A percentile compares a stretch with the other conserved stretches of the same genome.
Evolutionary conservation across 2,888 invertebrate species (phyloP).

Genomic region (Plagodis dolabraria): DNA sequence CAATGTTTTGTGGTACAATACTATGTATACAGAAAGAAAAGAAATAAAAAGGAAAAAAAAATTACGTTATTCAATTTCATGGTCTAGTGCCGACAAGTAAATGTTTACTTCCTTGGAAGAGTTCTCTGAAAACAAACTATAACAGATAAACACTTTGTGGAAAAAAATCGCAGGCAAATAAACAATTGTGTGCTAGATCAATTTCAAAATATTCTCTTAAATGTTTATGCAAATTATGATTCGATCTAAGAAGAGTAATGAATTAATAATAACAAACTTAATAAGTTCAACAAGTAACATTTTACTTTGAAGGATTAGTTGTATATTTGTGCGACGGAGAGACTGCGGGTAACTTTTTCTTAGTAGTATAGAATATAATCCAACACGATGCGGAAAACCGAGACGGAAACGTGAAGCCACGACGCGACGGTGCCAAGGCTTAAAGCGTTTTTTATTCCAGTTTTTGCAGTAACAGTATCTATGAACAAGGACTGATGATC

Average conservation of each 20-base stretch:
- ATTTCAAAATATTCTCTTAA: no score
- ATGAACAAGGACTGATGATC: conserved; percentile 3
- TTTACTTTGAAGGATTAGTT: no score
- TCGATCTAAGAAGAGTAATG: no score
- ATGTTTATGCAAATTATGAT: no score
- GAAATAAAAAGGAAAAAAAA: conserved; percentile 40
- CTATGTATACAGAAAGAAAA: conserved; percentile 15
- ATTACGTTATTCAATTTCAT: conserved; percentile 53
- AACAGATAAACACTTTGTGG: not conserved
- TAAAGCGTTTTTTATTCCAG: conserved; percentile 9
- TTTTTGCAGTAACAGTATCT: conserved; percentile 22
- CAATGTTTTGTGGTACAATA: conserved; percentile 46
- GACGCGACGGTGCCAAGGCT: conserved; percentile 22
- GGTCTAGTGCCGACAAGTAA: conserved; percentile 46
- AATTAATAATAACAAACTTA: no score
- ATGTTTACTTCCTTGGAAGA: conserved; percentile 41
- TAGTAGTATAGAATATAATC: conserved; percentile 4
- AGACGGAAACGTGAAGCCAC: conserved; percentile 22
- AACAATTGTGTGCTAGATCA: not conserved
- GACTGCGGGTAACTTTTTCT: not conserved
- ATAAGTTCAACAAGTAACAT: no score
- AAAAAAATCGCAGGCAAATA: conserved; percentile 14
- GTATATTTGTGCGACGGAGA: no score
- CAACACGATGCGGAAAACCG: conserved; percentile 19
- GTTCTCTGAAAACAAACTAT: conserved; percentile 18